phyloP scores from a whole-genome alignment of 2,797 vertebrate species.

The Capromys pilorides region DNA sequence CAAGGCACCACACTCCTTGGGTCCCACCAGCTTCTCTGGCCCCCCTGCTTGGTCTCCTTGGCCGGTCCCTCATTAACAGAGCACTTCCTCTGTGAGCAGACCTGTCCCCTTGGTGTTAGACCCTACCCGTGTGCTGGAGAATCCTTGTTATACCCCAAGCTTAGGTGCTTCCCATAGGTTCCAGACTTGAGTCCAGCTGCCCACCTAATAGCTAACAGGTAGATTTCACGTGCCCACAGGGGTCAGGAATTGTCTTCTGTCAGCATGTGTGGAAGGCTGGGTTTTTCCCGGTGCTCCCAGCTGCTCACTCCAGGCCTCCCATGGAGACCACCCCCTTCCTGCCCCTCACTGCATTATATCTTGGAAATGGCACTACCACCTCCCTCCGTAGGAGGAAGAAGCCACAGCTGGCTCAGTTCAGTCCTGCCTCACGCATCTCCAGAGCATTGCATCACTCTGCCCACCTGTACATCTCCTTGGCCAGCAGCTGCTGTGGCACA shows the following conservation, averaged over 20 bases:
- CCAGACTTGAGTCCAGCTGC: neutral
- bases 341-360: too few relatives aligned
- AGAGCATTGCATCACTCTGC: neutral
- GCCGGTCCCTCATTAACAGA: fast-evolving
- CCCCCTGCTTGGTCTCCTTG: neutral
- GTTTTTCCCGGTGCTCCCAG: neutral
- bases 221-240: neutral
- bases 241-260: neutral
- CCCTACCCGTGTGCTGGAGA: neutral
- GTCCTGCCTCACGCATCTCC: neutral
- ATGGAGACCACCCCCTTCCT: neutral
- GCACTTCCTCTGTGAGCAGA: neutral
- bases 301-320: neutral
- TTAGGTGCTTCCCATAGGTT: neutral
- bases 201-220: neutral
- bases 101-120: neutral
- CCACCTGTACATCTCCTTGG: neutral
- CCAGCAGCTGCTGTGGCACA: neutral
- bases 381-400: neutral
- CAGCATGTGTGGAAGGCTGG: neutral
- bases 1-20: neutral
- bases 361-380: too few relatives aligned
- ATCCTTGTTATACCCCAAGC: neutral
- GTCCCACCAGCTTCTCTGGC: neutral
- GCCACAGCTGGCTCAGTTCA: neutral